Evolutionary conservation across 2,113 vertebrate genomes (phyloP), one percentile per base, ranked within the genome.

Genomic region (Leiothrix lutea): DNA sequence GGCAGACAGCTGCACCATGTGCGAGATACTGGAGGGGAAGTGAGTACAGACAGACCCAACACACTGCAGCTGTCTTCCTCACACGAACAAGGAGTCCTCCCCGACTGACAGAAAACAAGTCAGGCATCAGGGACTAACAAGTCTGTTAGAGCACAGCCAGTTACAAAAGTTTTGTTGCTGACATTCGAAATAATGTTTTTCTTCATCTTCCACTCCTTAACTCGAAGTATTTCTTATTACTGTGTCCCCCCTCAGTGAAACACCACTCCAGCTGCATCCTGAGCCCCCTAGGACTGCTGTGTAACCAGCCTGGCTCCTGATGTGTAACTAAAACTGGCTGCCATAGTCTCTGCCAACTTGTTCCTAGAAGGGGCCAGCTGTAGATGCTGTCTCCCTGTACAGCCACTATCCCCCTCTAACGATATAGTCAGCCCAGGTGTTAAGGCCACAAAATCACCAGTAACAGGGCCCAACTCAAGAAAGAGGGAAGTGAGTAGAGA

Each of bases 11-110:
- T 19, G 44, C 44, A 10, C 29, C 31, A 8, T 0, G 0, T 5
- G 12, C 1, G 1, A 56, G 51, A 5, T 2, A 2, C 2, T 4
- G 18, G 24, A 19, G 23, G 35, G 20, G 5, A 4, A 16, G 3
- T 0, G 2, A 50, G 20, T 1, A 12, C 8, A 25, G 25, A 6
- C 6, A 23, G 31, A 11, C 6, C 29, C 53, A 38, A 19, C 42
- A 14, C 28, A 2, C 14, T 1, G 2, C 22, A 8, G 28, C 2
- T 15, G 3, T 0, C 5, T 12, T 20, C 50, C 35, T 1, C 1
- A 19, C 6, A 8, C 1, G 6, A 48, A 16, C 35, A 12, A 42
- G 15, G 16, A 56, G 9, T 9, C 84, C 38, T 69, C 17, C 6
- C n/a, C 4, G 0, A 5, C 0, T 5, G 5, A 26, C 56, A 33